Evolutionary conservation across 2,113 vertebrate species (phyloP).

Genomic region (Tyto alba): DNA sequence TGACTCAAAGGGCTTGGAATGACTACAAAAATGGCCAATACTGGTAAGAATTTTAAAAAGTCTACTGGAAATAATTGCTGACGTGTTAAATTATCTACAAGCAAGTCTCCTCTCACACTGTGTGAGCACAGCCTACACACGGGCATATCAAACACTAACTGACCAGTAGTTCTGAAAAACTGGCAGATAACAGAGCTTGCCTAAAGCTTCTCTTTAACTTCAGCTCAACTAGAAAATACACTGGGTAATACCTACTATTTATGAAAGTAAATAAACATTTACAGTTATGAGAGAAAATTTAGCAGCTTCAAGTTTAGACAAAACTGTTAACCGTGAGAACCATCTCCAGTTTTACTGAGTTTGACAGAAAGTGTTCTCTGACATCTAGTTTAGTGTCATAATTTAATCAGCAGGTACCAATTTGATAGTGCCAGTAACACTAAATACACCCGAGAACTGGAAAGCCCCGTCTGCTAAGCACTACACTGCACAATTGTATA

Average conservation of each 20-base stretch:
- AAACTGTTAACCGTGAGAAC: not conserved
- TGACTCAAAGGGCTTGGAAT: not conserved
- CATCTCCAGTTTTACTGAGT: not conserved
- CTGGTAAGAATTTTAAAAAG: not conserved
- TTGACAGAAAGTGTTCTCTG: not conserved
- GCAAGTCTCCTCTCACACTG: not conserved
- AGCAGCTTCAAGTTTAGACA: not conserved
- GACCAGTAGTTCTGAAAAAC: not conserved
- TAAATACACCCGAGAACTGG: not conserved
- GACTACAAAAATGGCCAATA: not conserved
- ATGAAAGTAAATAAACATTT: not conserved
- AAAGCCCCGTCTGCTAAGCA: not conserved
- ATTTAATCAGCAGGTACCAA: not conserved
- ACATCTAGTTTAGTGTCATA: not conserved
- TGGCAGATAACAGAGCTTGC: not conserved
- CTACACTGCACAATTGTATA: not conserved
- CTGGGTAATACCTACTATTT: not conserved
- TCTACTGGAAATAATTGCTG: not conserved
- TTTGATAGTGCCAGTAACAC: not conserved
- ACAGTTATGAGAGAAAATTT: not conserved
- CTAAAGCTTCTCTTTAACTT: not conserved
- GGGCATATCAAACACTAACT: fast-evolving
- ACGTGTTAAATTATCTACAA: not conserved
- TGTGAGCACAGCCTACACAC: not conserved
- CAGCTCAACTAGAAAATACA: not conserved